Conservation (phyloP, 2,797 vertebrate genomes). For the Discoglossus pictus region DNA sequence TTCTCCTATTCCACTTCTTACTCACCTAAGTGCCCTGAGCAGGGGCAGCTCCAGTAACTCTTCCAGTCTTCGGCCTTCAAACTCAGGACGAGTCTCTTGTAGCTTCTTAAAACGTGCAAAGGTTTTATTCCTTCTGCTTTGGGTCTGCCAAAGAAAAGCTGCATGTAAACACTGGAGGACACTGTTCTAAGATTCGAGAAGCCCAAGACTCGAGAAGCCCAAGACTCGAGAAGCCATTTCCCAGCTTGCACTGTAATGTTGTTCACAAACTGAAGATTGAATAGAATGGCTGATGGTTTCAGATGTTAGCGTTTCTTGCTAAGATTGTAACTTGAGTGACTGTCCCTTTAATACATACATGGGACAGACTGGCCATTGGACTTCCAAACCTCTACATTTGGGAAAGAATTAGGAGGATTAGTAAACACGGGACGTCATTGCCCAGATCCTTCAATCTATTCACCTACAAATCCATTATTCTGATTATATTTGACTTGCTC, state of each 20-base stretch:
- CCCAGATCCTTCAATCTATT: no score
- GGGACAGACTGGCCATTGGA: no score
- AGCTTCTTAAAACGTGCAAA: conserved; percentile 86
- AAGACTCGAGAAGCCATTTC: no score
- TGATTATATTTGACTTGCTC: not conserved
- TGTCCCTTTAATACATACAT: no score
- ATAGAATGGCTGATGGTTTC: no score
- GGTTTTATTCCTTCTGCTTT: conserved; percentile 82
- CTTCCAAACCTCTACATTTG: no score
- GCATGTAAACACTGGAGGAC: not conserved
- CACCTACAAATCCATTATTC: no score
- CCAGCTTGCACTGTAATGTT: not conserved
- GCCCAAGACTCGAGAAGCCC: not conserved
- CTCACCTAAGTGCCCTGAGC: conserved; percentile 83
- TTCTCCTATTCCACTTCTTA: not conserved
- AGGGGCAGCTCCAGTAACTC: conserved; percentile 84
- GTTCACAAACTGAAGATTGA: no score
- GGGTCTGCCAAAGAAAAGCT: conserved; percentile 64
- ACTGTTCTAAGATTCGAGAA: not conserved
- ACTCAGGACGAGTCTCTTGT: conserved; percentile 86
- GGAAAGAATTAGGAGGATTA: no score
- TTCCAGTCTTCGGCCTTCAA: conserved; percentile 75
- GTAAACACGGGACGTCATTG: no score
- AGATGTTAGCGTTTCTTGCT: no score
- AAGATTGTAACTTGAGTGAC: no score